phyloP scores from a whole-genome alignment of 2,113 vertebrate species.

The Labeo catla region DNA sequence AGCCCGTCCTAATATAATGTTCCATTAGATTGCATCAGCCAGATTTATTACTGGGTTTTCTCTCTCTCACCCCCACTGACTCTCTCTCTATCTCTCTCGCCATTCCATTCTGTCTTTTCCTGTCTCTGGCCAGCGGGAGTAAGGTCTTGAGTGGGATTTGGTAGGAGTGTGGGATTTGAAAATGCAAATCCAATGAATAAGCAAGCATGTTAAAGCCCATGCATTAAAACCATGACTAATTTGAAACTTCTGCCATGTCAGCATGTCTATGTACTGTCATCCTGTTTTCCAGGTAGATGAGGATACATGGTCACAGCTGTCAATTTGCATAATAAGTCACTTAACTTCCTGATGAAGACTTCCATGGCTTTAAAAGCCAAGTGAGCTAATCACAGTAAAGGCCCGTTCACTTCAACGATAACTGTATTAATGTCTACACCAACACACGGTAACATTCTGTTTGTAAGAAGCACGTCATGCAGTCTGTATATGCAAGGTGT shows the following conservation, averaged over 20 bases:
- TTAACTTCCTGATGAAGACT: not conserved
- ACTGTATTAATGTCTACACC: not conserved
- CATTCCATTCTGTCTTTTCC: not conserved
- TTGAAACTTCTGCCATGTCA: not conserved
- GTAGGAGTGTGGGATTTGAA: not conserved
- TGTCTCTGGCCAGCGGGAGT: not conserved
- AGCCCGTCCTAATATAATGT: conserved; percentile 60
- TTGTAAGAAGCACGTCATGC: not conserved
- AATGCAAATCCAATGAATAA: not conserved
- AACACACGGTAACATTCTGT: not conserved
- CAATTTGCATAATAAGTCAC: not conserved
- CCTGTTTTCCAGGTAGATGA: not conserved
- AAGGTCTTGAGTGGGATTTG: not conserved
- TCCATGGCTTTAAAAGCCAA: not conserved
- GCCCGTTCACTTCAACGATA: not conserved
- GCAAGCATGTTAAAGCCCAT: conserved; percentile 19
- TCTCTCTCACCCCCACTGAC: conserved; percentile 38
- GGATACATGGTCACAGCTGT: not conserved
- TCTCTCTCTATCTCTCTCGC: not conserved
- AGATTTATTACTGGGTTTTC: conserved; percentile 55
- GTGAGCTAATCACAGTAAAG: not conserved
- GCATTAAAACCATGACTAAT: not conserved
- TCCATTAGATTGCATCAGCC: conserved; percentile 70
- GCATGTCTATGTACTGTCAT: not conserved
- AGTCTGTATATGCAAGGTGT: no score